Conservation (phyloP, 2,113 vertebrate genomes). For the Motacilla tschutschensis region DNA sequence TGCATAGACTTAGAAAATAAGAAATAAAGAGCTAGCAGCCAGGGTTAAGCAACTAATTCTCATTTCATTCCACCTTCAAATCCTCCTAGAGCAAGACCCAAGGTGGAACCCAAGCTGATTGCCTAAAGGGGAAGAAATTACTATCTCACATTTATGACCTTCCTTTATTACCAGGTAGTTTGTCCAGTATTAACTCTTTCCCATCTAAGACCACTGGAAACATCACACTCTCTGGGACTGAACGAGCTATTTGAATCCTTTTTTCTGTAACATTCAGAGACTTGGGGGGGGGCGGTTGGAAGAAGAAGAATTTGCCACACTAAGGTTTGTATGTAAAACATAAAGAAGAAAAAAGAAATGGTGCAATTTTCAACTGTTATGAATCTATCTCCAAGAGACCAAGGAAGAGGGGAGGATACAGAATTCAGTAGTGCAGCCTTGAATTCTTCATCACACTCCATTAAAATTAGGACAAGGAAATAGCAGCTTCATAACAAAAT, state of each 20-base stretch:
- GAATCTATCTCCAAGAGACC: background rate
- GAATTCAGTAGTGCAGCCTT: background rate
- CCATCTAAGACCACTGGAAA: background rate
- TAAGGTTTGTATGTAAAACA: background rate
- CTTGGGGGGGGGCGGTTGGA: fast-evolving
- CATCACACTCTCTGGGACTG: no score
- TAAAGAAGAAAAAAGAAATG: background rate
- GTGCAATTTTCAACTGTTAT: background rate
- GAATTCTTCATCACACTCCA: background rate
- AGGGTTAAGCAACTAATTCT: background rate
- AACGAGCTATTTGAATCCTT: background rate
- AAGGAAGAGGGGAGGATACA: background rate
- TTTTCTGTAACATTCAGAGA: background rate
- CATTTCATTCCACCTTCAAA: background rate
- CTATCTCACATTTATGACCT: background rate
- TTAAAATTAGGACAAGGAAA: background rate
- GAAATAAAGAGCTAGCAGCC: background rate
- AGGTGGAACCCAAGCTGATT: background rate
- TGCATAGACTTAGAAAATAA: background rate
- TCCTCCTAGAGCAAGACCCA: background rate
- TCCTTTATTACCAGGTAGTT: background rate
- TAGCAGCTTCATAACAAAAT: background rate
- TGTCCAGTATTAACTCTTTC: background rate
- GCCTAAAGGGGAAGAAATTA: background rate
- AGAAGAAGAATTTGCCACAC: background rate